A percentile compares a stretch with the other conserved stretches of the same genome.
phyloP scores from a whole-genome alignment of 2,113 vertebrate species.

The Lota lota region DNA sequence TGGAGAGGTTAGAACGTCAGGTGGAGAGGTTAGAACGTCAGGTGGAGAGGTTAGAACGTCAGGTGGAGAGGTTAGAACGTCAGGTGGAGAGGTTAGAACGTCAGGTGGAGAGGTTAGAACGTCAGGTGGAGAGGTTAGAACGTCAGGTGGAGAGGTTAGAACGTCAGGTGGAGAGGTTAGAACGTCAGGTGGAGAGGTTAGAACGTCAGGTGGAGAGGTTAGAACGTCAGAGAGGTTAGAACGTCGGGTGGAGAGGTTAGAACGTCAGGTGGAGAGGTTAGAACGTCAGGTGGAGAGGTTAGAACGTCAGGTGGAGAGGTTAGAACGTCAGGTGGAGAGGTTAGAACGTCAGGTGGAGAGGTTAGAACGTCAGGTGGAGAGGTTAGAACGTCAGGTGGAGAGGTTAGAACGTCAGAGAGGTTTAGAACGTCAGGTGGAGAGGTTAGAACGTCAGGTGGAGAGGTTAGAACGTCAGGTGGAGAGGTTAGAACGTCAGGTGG shows the following conservation, averaged over 20 bases:
- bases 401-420: too few relatives aligned
- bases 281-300: not conserved
- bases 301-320: not conserved
- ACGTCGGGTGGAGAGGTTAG: too few relatives aligned
- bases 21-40: not conserved
- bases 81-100: not conserved
- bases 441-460: too few relatives aligned
- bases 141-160: too few relatives aligned
- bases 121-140: too few relatives aligned
- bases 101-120: not conserved
- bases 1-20: not conserved
- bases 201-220: not conserved
- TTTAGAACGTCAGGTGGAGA: not conserved
- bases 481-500: too few relatives aligned
- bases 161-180: not conserved
- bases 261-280: not conserved
- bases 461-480: not conserved
- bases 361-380: too few relatives aligned
- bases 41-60: too few relatives aligned
- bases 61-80: slow-evolving; percentile 24
- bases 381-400: not conserved
- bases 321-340: slow-evolving; percentile 18
- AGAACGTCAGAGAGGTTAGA: slow-evolving; percentile 15
- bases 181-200: not conserved
- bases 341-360: too few relatives aligned